A percentile compares a stretch with the other conserved stretches of the same genome.
Evolutionary conservation across 2,797 vertebrate genomes (phyloP).

Genomic region (Platyrinchus mystaceus): DNA sequence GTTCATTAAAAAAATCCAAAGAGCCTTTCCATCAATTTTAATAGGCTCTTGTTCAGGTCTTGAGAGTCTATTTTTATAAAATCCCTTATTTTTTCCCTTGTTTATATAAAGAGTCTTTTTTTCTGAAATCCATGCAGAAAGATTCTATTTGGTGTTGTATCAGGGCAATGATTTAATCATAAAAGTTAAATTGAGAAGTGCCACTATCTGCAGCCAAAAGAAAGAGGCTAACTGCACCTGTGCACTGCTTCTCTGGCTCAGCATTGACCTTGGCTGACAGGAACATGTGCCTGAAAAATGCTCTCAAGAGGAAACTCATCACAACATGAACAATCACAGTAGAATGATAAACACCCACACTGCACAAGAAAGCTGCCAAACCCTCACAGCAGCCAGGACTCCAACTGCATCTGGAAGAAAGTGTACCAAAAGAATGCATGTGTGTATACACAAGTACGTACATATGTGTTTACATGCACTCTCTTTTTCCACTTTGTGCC

Average conservation of each 20-base stretch:
- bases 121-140: neutral
- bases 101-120: conserved; percentile 18
- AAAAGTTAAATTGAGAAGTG: conserved; percentile 29
- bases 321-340: conserved; percentile 55
- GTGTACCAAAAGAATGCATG: neutral
- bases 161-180: conserved; percentile 13
- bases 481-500: neutral
- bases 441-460: neutral
- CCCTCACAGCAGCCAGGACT: conserved; percentile 34
- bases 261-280: conserved; percentile 56
- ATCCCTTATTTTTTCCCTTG: conserved; percentile 1
- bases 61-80: neutral
- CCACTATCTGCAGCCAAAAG: conserved; percentile 30
- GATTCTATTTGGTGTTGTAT: neutral
- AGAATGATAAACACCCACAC: conserved; percentile 70
- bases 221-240: conserved; percentile 19
- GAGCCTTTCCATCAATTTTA: neutral
- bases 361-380: conserved; percentile 60
- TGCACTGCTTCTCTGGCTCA: conserved; percentile 5
- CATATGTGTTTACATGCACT: neutral
- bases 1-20: neutral
- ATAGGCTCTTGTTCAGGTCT: neutral
- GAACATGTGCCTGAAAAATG: conserved; percentile 67
- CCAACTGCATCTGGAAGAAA: conserved; percentile 52
- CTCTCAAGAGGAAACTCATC: conserved; percentile 62